phyloP scores from a whole-genome alignment of 2,888 invertebrate species.

The Tribolium freemani region DNA sequence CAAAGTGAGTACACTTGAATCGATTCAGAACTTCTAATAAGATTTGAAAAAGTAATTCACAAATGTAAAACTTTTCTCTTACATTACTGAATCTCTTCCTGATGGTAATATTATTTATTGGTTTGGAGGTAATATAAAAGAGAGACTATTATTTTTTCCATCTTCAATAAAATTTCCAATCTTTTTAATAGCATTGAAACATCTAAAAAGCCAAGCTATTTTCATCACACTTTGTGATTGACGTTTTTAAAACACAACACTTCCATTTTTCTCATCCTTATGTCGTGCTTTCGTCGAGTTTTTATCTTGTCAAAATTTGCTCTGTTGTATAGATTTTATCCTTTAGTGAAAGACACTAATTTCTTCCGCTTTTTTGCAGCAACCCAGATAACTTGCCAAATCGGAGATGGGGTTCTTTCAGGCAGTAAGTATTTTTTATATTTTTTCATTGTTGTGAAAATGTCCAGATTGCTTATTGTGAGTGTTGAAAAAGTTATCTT shows the following conservation, averaged over 20 bases:
- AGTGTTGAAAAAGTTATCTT: no score
- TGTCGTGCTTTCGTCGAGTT: neutral
- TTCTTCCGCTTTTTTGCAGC: conserved; percentile 63
- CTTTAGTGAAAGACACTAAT: conserved; percentile 21
- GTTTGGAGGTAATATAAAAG: no score
- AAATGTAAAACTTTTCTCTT: no score
- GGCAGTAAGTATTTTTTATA: conserved; percentile 70
- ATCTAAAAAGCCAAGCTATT: neutral
- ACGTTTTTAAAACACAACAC: conserved; percentile 5
- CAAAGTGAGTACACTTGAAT: conserved; percentile 74
- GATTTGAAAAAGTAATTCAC: no score
- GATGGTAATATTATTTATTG: no score
- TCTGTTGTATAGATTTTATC: neutral
- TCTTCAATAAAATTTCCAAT: no score
- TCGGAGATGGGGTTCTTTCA: conserved; percentile 77
- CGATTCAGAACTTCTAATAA: neutral
- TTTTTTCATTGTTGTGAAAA: neutral
- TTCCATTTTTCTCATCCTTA: conserved; percentile 2
- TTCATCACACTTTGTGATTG: conserved; percentile 1
- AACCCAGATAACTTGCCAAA: conserved; percentile 74
- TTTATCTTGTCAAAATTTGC: neutral
- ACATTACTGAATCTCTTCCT: no score
- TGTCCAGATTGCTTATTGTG: neutral
- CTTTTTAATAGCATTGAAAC: no score
- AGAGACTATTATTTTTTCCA: no score